These are phyloP conservation scores for Montipora sp. DNA, from an alignment of 64 coral and sea anemone species.

Conservation along the genomic window DNA sequence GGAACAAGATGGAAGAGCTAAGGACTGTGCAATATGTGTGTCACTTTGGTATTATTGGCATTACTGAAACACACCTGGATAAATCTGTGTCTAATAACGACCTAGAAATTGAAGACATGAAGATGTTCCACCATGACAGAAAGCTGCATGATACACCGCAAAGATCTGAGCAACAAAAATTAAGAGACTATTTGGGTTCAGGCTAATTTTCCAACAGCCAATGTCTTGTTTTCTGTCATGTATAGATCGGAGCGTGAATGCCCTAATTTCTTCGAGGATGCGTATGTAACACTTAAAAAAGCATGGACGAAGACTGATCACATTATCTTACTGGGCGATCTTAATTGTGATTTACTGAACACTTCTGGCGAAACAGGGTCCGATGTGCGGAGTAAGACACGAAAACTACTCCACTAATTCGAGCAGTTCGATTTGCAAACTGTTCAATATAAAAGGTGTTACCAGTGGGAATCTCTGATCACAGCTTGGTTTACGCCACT, in stretches of 20 bases:
- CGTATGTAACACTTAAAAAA: too few relatives aligned
- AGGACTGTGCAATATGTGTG: not conserved
- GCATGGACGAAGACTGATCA: too few relatives aligned
- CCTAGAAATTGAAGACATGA: not conserved
- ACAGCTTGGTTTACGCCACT: too few relatives aligned
- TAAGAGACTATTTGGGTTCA: not conserved
- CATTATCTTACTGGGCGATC: too few relatives aligned
- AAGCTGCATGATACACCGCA: not conserved
- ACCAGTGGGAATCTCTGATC: not conserved
- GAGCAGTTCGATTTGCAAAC: not conserved
- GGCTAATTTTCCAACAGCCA: not conserved
- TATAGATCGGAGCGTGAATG: too few relatives aligned
- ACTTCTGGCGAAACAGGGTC: not conserved
- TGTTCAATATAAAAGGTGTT: slow-evolving; percentile 13
- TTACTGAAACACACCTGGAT: not conserved
- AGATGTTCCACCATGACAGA: not conserved
- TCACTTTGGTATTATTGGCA: not conserved
- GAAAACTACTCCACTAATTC: too few relatives aligned
- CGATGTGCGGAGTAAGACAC: not conserved
- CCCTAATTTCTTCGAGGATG: too few relatives aligned
- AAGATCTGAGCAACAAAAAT: too few relatives aligned
- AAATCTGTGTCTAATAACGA: too few relatives aligned
- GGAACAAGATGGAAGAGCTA: slow-evolving; percentile 45
- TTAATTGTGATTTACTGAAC: too few relatives aligned
- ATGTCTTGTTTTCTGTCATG: not conserved